phyloP scores from a whole-genome alignment of 2,797 vertebrate genomes.

The Iguana delicatissima region DNA sequence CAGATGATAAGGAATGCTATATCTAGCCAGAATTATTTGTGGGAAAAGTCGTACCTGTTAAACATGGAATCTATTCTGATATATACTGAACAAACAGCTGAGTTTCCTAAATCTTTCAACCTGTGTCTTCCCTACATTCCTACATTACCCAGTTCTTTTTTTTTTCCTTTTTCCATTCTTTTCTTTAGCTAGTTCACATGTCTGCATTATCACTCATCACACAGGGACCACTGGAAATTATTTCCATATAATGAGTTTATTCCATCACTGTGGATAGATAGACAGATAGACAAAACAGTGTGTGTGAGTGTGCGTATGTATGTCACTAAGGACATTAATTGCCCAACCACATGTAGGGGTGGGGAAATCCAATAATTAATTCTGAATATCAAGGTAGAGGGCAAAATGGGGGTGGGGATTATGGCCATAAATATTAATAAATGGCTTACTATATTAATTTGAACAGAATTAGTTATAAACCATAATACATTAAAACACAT shows the following conservation, averaged over 20 bases:
- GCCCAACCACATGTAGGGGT: too few relatives aligned
- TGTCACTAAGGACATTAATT: conserved; percentile 3
- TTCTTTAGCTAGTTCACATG: too few relatives aligned
- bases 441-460: conserved; percentile 6
- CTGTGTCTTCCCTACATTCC: too few relatives aligned
- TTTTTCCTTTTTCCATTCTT: too few relatives aligned
- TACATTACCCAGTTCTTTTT: too few relatives aligned
- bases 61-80: too few relatives aligned
- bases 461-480: conserved; percentile 37
- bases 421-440: conserved; percentile 30
- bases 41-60: too few relatives aligned
- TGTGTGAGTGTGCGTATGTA: neutral
- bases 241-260: neutral
- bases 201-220: neutral
- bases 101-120: too few relatives aligned
- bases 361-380: conserved; percentile 6
- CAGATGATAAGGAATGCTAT: too few relatives aligned
- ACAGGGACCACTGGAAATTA: neutral
- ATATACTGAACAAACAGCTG: too few relatives aligned
- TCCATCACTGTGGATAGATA: neutral
- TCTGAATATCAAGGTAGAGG: conserved; percentile 9
- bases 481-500: conserved; percentile 32
- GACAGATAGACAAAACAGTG: too few relatives aligned
- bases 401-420: neutral
- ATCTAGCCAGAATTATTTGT: too few relatives aligned